Percentiles rank a stretch among this genome's conserved stretches.
Evolutionary conservation across 2,797 vertebrate species (phyloP).

Genomic region (Macropus fuliginosus): DNA sequence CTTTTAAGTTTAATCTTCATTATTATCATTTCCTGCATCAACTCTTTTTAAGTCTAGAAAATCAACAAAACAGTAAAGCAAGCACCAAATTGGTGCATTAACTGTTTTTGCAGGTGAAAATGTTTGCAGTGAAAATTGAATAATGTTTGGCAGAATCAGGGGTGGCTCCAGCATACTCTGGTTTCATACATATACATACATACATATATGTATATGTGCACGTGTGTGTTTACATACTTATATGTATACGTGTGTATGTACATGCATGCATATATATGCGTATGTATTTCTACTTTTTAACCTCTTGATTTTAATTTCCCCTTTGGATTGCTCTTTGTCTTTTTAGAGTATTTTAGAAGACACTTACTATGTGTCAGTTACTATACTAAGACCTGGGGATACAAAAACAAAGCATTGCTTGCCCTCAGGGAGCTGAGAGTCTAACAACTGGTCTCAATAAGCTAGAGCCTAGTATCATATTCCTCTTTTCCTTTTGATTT

Average conservation of each 20-base stretch:
- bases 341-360: not conserved
- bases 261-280: too few species aligned
- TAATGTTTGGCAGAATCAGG: not conserved
- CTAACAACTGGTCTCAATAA: not conserved
- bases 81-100: not conserved
- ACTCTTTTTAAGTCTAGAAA: too few species aligned
- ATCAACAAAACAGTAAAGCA: too few species aligned
- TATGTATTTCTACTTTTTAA: not conserved
- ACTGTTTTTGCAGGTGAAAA: not conserved
- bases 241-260: too few species aligned
- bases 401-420: not conserved
- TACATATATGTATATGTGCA: too few species aligned
- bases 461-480: not conserved
- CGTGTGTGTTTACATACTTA: too few species aligned
- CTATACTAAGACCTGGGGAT: not conserved
- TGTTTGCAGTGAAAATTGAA: not conserved
- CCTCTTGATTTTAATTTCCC: not conserved
- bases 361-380: not conserved
- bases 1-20: not conserved
- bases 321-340: not conserved
- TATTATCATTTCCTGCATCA: not conserved
- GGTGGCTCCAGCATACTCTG: not conserved
- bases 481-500: not conserved
- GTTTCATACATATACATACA: not conserved
- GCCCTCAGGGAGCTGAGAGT: not conserved